A percentile compares a stretch with the other conserved stretches of the same genome.
These are phyloP conservation scores for Brachionus paranguensis DNA, from an alignment of 1,140 invertebrate species.

Conservation along the genomic window DNA sequence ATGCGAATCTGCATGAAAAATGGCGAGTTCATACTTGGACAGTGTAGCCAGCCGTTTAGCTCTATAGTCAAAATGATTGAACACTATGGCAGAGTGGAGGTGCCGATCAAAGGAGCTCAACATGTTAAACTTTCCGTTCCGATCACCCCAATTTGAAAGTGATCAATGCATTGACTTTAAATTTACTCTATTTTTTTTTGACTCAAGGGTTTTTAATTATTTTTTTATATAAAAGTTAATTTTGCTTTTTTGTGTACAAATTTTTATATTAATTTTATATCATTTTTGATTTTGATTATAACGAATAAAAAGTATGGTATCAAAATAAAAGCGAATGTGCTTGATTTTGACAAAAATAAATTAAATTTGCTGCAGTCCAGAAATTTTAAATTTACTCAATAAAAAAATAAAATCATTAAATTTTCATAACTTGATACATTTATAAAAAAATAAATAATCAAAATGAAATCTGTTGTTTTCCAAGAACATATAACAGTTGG, in stretches of 20 bases:
- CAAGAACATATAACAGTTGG: too few relatives aligned
- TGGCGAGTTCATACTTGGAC: slow-evolving; percentile 37
- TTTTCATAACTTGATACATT: too few relatives aligned
- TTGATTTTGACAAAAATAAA: too few relatives aligned
- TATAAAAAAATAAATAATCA: too few relatives aligned
- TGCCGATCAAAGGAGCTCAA: slow-evolving; percentile 27
- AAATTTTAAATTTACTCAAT: too few relatives aligned
- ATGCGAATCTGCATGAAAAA: slow-evolving; percentile 38
- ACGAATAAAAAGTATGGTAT: background rate
- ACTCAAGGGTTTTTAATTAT: background rate
- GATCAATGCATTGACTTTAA: background rate
- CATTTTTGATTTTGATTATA: background rate
- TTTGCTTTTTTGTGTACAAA: background rate
- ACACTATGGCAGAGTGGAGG: slow-evolving; percentile 4
- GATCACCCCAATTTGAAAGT: background rate
- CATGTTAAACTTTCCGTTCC: slow-evolving; percentile 35
- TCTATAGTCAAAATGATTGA: slow-evolving; percentile 29
- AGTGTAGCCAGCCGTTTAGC: slow-evolving; percentile 36
- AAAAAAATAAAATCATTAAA: too few relatives aligned
- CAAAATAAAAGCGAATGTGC: background rate
- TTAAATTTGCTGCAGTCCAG: too few relatives aligned
- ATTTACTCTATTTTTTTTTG: background rate
- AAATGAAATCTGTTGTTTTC: too few relatives aligned
- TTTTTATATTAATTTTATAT: background rate
- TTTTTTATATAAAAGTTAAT: slow-evolving; percentile 3